Evolutionary conservation across 2,797 vertebrate genomes (phyloP).

Genomic region (Sebastes vulpes): DNA sequence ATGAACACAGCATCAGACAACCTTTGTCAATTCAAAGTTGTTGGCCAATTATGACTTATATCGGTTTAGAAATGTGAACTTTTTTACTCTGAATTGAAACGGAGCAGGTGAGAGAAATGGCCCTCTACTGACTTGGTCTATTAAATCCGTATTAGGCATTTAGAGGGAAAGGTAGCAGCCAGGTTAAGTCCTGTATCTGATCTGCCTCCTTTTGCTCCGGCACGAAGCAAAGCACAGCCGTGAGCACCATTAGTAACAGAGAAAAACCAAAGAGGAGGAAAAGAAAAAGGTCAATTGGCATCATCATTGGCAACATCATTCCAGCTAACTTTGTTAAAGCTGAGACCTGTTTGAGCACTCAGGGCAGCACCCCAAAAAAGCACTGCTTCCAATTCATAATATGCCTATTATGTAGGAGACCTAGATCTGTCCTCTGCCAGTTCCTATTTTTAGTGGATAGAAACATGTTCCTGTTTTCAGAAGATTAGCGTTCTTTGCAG

Average conservation of each 20-base stretch:
- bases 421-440: not conserved
- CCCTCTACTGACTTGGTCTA: not conserved
- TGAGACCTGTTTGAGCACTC: not conserved
- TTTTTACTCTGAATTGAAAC: not conserved
- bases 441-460: not conserved
- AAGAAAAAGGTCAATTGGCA: not conserved
- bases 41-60: not conserved
- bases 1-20: not conserved
- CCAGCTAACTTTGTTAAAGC: constrained; percentile 5
- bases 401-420: not conserved
- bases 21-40: not conserved
- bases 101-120: constrained; percentile 23
- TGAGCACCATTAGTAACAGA: constrained; percentile 7
- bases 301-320: not conserved
- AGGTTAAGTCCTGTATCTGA: constrained; percentile 13
- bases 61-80: not conserved
- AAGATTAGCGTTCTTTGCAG: not conserved
- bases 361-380: not conserved
- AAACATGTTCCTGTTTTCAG: not conserved
- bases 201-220: not conserved
- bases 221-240: constrained; percentile 22
- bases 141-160: constrained; percentile 22
- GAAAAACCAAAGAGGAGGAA: not conserved
- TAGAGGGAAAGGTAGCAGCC: constrained; percentile 3
- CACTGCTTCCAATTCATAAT: not conserved